Percentiles rank a stretch among this genome's conserved stretches.
phyloP scores from a whole-genome alignment of 2,888 invertebrate species.

The Lithosia quadra region DNA sequence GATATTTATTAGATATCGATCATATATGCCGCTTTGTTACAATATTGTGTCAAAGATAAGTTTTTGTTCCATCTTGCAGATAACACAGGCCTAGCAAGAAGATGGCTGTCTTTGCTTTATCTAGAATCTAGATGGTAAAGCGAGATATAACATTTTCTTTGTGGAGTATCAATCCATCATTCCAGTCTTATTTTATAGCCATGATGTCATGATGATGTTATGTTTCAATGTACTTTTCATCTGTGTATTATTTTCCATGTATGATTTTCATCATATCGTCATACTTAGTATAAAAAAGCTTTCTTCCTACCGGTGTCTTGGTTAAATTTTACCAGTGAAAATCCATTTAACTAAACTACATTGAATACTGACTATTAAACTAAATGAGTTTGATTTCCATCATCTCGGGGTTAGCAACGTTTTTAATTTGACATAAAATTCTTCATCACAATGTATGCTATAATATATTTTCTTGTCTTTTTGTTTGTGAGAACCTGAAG shows the following conservation, averaged over 20 bases:
- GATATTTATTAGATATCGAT: not conserved
- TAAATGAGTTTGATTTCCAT: too few relatives aligned
- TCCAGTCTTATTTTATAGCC: not conserved
- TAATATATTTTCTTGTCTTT: too few relatives aligned
- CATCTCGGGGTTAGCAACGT: not conserved
- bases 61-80: not conserved
- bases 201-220: not conserved
- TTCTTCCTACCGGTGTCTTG: not conserved
- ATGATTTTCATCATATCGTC: too few relatives aligned
- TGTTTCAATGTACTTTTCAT: not conserved
- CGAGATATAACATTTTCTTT: not conserved
- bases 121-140: not conserved
- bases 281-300: too few relatives aligned
- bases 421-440: not conserved
- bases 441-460: not conserved
- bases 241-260: not conserved
- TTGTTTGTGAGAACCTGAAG: too few relatives aligned
- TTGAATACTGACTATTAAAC: too few relatives aligned
- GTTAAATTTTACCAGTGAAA: not conserved
- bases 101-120: not conserved
- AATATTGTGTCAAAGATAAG: not conserved
- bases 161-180: not conserved
- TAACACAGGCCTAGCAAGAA: not conserved
- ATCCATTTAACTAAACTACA: not conserved
- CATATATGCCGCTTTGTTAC: not conserved